phyloP scores from a whole-genome alignment of 2,797 vertebrate species.

The Rhodeus uyekii region DNA sequence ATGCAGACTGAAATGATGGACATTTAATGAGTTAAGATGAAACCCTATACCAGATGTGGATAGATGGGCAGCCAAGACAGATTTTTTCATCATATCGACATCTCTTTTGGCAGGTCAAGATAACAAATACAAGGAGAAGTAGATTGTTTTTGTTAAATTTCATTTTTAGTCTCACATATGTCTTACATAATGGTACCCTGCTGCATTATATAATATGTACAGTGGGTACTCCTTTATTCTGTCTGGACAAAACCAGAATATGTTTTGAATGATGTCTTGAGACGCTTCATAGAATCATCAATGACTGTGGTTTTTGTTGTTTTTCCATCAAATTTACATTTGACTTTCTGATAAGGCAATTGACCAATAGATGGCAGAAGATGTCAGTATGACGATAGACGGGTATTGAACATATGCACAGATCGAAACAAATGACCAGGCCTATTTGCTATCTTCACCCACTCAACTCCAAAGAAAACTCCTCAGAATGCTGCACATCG shows the following conservation, averaged over 20 bases:
- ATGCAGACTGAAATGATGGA: conserved; percentile 26
- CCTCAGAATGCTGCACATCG: neutral
- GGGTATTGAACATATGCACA: neutral
- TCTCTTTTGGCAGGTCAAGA: conserved; percentile 10
- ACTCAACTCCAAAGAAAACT: neutral
- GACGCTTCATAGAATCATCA: conserved; percentile 10
- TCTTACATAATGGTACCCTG: conserved; percentile 14
- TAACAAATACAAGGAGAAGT: neutral
- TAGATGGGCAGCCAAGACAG: conserved; percentile 28
- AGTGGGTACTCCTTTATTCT: neutral
- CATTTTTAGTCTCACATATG: conserved; percentile 7
- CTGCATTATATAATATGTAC: conserved; percentile 3
- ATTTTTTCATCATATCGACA: conserved; percentile 28
- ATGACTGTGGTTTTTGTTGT: neutral
- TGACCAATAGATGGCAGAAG: conserved; percentile 80
- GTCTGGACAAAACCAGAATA: conserved; percentile 6
- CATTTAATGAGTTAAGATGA: conserved; percentile 33
- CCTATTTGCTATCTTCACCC: neutral
- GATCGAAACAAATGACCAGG: neutral
- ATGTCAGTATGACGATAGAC: conserved; percentile 62
- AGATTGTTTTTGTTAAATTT: conserved; percentile 6
- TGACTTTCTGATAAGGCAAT: conserved; percentile 60
- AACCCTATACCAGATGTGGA: conserved; percentile 26
- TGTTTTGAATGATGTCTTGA: conserved; percentile 8
- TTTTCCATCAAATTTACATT: conserved; percentile 58